Evolutionary conservation across 2,888 invertebrate species (phyloP).

Genomic region (Lepidonotus clava): DNA sequence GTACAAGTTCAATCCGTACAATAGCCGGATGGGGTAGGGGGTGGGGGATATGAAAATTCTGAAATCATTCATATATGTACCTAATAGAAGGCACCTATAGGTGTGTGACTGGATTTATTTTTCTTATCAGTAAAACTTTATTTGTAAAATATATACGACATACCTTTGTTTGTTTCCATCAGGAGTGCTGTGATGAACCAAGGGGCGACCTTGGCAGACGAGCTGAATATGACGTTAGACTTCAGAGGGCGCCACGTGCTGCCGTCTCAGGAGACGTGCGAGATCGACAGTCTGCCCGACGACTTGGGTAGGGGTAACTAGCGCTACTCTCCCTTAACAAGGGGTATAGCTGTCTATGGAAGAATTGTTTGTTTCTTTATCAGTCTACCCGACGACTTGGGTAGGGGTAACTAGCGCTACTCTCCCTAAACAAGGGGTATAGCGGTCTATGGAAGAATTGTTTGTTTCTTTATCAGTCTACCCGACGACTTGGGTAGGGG

Average conservation of each 20-base stretch:
- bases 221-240: constrained; percentile 59
- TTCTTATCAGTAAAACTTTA: too few relatives aligned
- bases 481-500: constrained; percentile 60
- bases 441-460: background rate
- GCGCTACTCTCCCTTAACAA: too few relatives aligned
- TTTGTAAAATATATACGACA: too few relatives aligned
- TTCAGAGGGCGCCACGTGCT: constrained; percentile 60
- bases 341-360: background rate
- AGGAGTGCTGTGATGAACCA: constrained; percentile 52
- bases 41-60: too few relatives aligned
- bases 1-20: too few relatives aligned
- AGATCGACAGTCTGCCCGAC: constrained; percentile 68
- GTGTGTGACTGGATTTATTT: too few relatives aligned
- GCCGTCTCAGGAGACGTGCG: constrained; percentile 68
- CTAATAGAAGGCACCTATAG: too few relatives aligned
- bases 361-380: background rate
- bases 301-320: constrained; percentile 59
- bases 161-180: background rate
- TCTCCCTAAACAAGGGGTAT: too few relatives aligned
- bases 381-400: constrained; percentile 62
- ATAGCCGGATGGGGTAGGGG: too few relatives aligned
- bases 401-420: too few relatives aligned
- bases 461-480: constrained; percentile 55
- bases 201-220: constrained; percentile 66
- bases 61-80: too few relatives aligned